Conservation (phyloP, 2,888 invertebrate genomes). For the Acrocyrtus sp. region DNA sequence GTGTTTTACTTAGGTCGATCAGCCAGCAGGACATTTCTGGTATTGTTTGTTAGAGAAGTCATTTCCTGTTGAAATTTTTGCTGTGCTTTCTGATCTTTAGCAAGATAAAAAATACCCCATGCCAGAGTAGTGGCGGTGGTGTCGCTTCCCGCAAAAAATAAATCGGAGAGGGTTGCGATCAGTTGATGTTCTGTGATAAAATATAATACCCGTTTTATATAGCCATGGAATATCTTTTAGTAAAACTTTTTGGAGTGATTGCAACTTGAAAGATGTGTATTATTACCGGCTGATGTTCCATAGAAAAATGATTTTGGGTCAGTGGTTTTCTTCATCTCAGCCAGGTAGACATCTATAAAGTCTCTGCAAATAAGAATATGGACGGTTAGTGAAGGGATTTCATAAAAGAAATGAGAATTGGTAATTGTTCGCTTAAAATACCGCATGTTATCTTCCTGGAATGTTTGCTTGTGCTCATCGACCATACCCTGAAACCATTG, state of each 20-base stretch:
- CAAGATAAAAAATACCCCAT: slow-evolving; percentile 42
- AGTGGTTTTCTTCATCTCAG: slow-evolving; percentile 51
- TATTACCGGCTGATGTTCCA: slow-evolving; percentile 43
- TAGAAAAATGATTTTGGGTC: slow-evolving; percentile 54
- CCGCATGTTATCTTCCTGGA: slow-evolving; percentile 32
- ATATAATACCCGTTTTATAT: too few relatives aligned
- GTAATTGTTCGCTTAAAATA: neutral
- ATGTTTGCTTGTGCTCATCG: slow-evolving; percentile 23
- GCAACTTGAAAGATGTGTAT: neutral
- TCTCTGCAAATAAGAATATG: slow-evolving; percentile 27
- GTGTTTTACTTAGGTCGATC: slow-evolving; percentile 23
- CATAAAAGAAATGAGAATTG: too few relatives aligned
- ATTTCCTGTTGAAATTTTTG: slow-evolving; percentile 49
- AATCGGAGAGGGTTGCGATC: slow-evolving; percentile 9
- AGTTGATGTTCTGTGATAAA: slow-evolving; percentile 3
- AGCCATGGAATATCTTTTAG: too few relatives aligned
- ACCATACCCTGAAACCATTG: slow-evolving; percentile 29
- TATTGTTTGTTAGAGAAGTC: slow-evolving; percentile 22
- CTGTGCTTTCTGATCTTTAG: slow-evolving; percentile 32
- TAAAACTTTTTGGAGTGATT: neutral
- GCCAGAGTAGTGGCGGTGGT: slow-evolving; percentile 43
- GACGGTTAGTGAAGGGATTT: too few relatives aligned
- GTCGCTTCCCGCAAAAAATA: slow-evolving; percentile 41
- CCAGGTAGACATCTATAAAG: slow-evolving; percentile 55
- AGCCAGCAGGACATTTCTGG: slow-evolving; percentile 6